Percentiles rank a stretch among this genome's conserved stretches.
These are phyloP conservation scores for Atrichornis clamosus DNA, from an alignment of 2,113 vertebrate species.

Conservation along the genomic window DNA sequence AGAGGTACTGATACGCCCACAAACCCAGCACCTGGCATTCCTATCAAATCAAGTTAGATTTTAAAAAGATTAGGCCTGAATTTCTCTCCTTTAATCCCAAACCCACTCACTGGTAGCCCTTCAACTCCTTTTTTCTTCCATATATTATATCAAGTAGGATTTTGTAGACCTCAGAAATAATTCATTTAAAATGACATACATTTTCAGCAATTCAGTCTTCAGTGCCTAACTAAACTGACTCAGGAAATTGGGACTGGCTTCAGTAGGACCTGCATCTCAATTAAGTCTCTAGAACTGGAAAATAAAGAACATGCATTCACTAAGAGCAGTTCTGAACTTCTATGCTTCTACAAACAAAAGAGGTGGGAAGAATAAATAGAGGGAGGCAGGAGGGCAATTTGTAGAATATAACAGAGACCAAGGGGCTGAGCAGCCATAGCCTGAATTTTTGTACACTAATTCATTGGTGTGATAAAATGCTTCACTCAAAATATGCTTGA, in stretches of 20 bases:
- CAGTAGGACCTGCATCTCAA: neutral
- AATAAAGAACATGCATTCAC: neutral
- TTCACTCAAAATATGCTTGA: neutral
- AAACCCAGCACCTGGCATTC: neutral
- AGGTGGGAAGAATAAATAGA: neutral
- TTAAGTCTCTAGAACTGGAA: neutral
- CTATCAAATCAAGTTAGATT: neutral
- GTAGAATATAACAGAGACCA: neutral
- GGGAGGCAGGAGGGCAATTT: neutral
- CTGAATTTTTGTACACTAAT: neutral
- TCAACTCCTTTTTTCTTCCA: neutral
- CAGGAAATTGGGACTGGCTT: neutral
- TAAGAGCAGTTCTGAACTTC: neutral
- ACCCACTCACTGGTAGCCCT: neutral
- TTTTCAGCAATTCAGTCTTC: neutral
- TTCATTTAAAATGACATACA: neutral
- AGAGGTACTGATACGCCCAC: neutral
- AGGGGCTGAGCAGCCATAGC: neutral
- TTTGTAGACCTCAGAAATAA: neutral
- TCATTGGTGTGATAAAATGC: neutral
- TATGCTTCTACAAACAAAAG: neutral
- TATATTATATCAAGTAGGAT: neutral
- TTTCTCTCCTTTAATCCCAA: conserved; percentile 8
- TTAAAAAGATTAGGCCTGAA: neutral
- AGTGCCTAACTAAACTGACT: neutral